phyloP scores from a whole-genome alignment of 2,797 vertebrate species.

The Leptatherina wallacei region DNA sequence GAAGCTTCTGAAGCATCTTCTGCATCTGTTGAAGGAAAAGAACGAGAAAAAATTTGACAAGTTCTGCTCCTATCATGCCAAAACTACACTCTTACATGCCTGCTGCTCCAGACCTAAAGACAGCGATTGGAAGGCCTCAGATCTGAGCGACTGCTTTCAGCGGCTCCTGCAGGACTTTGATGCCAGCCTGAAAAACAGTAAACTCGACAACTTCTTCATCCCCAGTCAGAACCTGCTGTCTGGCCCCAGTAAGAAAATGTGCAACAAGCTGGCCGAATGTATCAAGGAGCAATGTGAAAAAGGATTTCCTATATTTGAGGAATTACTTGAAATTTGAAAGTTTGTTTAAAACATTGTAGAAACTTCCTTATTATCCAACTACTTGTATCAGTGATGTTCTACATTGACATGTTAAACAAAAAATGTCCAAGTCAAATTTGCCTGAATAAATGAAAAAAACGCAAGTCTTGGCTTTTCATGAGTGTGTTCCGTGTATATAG shows the following conservation, averaged over 20 bases:
- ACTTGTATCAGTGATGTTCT: too few relatives aligned
- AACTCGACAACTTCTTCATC: constrained; percentile 79
- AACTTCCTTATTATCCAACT: too few relatives aligned
- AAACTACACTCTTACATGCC: constrained; percentile 76
- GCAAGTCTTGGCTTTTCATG: neutral
- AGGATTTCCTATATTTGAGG: constrained; percentile 65
- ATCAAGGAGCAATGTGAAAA: constrained; percentile 51
- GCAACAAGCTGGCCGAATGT: constrained; percentile 24
- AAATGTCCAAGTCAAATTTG: neutral
- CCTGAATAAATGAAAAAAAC: neutral
- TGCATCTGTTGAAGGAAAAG: constrained; percentile 63
- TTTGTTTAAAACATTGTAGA: too few relatives aligned
- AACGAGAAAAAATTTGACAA: constrained; percentile 46
- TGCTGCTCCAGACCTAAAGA: constrained; percentile 67
- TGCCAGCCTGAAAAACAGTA: neutral
- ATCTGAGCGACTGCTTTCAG: constrained; percentile 66
- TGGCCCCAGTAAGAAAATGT: neutral
- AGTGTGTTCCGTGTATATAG: too few relatives aligned
- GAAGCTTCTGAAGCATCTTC: constrained; percentile 80
- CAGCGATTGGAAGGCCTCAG: constrained; percentile 49
- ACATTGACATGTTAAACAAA: too few relatives aligned
- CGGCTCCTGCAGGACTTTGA: constrained; percentile 67
- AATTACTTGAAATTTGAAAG: neutral
- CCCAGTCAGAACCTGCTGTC: constrained; percentile 77
- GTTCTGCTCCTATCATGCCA: constrained; percentile 80